Base-by-base conservation (phyloP, 2,888 invertebrate genomes). In the Temnothorax unifasciatus region DNA sequence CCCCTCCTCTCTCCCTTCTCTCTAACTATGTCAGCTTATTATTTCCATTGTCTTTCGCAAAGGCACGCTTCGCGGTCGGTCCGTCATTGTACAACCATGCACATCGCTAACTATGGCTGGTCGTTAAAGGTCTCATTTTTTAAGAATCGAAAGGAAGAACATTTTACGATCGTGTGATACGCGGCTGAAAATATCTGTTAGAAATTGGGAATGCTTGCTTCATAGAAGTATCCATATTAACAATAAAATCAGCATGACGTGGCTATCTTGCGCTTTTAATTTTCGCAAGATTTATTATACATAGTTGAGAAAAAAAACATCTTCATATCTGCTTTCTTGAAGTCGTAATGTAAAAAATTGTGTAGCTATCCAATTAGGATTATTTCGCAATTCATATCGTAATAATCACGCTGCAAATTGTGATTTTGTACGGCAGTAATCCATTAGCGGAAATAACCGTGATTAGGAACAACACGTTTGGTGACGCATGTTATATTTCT, bases 31-130 rank as follows among this genome's bases (percentile, higher is more conserved):
- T 68, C 25, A 66, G 66, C 85, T 88, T 89, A 87, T 88, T 86
- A 86, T 88, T 88, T 83, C 77, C 75, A 71, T 85, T 84, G 82
- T 76, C 73, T 82, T 79, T 85, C 83, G 85, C 84, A n/a, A 59
- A 74, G 86, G 50, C 86, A 85, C 77, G 84, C 82, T 86, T 83
- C 50, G 68, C 44, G 54, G 57, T 18, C 52, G 52, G 21, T 25
- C 52, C 34, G 29, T n/a, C 47, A 75, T 57, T 57, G 25, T 68
- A 41, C 41, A 44, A n/a, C 41, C 57, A 18, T 44, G 57, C 44
- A 11, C 59, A 61, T 73, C 47, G 59, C 47, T 73, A 61, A 38
- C 59, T 64, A 41, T 25, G 38, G 1, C 4, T 3, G 3, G 11
- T 57, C 47, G 57, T 47, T 79, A 71, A 59, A 44, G 59, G 9